Evolutionary conservation across 2,888 invertebrate species (phyloP).

Genomic region (Lasioglossum zephyrum): DNA sequence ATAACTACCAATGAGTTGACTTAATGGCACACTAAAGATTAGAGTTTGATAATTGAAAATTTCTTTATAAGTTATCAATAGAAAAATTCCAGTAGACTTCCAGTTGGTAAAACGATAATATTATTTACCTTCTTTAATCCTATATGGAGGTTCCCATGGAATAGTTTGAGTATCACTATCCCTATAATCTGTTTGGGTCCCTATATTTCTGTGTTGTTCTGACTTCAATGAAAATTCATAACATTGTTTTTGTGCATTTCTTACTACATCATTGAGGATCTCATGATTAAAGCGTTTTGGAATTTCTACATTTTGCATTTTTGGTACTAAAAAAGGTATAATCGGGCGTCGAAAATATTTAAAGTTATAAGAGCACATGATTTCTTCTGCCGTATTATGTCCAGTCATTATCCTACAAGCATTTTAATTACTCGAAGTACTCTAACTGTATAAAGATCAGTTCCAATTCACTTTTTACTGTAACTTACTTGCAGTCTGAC

Average conservation of each 20-base stretch:
- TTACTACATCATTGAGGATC: slow-evolving; percentile 39
- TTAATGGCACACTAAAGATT: neutral
- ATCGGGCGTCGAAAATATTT: slow-evolving; percentile 61
- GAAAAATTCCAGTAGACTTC: neutral
- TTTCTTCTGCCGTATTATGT: slow-evolving; percentile 19
- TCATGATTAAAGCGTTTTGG: slow-evolving; percentile 44
- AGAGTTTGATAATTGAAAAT: neutral
- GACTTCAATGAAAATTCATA: slow-evolving; percentile 46
- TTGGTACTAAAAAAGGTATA: slow-evolving; percentile 58
- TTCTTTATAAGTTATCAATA: neutral
- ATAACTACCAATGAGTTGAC: neutral
- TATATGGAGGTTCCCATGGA: slow-evolving; percentile 90
- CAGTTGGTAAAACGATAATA: slow-evolving; percentile 17
- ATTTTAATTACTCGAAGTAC: slow-evolving; percentile 4
- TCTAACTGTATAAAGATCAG: neutral
- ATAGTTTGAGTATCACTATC: slow-evolving; percentile 91
- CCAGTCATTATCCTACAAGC: slow-evolving; percentile 53
- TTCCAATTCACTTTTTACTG: neutral
- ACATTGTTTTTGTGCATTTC: slow-evolving; percentile 59
- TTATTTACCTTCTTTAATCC: slow-evolving; percentile 80
- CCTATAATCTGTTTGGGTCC: slow-evolving; percentile 89
- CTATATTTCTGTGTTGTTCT: slow-evolving; percentile 82
- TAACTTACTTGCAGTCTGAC: slow-evolving; percentile 48
- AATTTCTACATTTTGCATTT: slow-evolving; percentile 49
- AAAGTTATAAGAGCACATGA: slow-evolving; percentile 25